Conservation (phyloP, 2,888 invertebrate genomes). For the Catocala fraxini region DNA sequence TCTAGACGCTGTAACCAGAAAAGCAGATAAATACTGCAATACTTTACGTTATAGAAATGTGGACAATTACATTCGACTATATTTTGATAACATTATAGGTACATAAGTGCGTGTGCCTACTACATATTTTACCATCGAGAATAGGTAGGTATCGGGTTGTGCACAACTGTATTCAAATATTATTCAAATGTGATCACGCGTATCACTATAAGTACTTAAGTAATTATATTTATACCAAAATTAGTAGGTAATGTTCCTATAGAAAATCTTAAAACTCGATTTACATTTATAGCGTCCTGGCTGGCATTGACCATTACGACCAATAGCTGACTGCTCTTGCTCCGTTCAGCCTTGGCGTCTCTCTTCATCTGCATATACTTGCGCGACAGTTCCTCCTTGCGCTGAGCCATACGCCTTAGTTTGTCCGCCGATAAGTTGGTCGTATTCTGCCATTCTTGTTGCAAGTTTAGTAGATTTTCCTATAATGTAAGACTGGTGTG, state of each 20-base stretch:
- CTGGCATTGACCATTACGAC: constrained; percentile 89
- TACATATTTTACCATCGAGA: too few relatives aligned
- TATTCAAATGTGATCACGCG: too few relatives aligned
- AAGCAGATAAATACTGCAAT: too few relatives aligned
- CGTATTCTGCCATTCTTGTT: constrained; percentile 82
- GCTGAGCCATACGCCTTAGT: constrained; percentile 75
- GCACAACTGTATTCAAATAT: too few relatives aligned
- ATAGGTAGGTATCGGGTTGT: too few relatives aligned
- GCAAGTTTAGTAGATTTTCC: constrained; percentile 76
- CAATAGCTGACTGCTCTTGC: constrained; percentile 84
- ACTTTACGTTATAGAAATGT: too few relatives aligned
- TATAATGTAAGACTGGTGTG: constrained; percentile 32
- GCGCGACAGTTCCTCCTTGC: constrained; percentile 81
- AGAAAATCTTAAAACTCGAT: not conserved
- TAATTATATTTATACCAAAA: not conserved
- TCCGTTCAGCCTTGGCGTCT: constrained; percentile 82
- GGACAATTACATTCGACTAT: too few relatives aligned
- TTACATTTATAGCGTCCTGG: constrained; percentile 86
- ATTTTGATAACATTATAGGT: too few relatives aligned
- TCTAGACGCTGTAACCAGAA: constrained; percentile 78
- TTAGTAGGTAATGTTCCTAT: not conserved
- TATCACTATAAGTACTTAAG: too few relatives aligned
- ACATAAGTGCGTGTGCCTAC: too few relatives aligned
- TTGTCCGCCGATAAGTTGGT: constrained; percentile 78
- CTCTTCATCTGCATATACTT: constrained; percentile 84